Evolutionary conservation across 2,797 vertebrate species (phyloP), one percentile per base, ranked within the genome.

Genomic region (Eulemur rubriventer): DNA sequence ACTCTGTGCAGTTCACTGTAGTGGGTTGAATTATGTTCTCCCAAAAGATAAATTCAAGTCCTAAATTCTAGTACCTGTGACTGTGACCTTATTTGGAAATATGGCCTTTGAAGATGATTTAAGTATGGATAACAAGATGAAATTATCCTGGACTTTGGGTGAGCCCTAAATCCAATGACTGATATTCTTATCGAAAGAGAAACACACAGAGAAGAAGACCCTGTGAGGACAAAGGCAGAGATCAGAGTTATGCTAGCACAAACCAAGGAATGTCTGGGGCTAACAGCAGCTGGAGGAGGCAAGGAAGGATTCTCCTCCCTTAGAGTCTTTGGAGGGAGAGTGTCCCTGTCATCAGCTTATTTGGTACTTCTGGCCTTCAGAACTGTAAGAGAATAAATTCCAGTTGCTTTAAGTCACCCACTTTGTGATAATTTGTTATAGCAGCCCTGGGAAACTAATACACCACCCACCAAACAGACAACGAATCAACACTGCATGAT

Each of bases 311-410:
- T 76, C 28, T 91, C 46, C 22, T 84, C 20, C 9, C 38, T 85
- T 24, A 72, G n/a, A 69, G 16, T 3, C 26, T 38, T 4, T 55
- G 20, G n/a, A 55, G 22, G 28, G 18, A 41, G 5, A 7, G 11
- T 85, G 20, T 41, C 10, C 46, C 6, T 35, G 33, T 43, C 0
- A 67, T 20, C 6, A 76, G 2, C 7, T 55, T 87, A 84, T 41
- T 73, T 90, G 14, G 20, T 26, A 67, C 17, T 84, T 85, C n/a
- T 41, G 83, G 13, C 18, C 46, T 91, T 33, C 46, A 95, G 28
- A 48, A 76, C 17, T 80, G 9, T 43, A 30, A 65, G 46, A 72
- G 26, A 93, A 91, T 48, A 73, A 76, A 79, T 43, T 57, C 26
- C 33, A 52, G 1, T n/a, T 14, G 18, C 88, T 92, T 55, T 65